Evolutionary conservation across 92 coral and sea anemone species (phyloP).

Genomic region (Epizoanthus scotinus): DNA sequence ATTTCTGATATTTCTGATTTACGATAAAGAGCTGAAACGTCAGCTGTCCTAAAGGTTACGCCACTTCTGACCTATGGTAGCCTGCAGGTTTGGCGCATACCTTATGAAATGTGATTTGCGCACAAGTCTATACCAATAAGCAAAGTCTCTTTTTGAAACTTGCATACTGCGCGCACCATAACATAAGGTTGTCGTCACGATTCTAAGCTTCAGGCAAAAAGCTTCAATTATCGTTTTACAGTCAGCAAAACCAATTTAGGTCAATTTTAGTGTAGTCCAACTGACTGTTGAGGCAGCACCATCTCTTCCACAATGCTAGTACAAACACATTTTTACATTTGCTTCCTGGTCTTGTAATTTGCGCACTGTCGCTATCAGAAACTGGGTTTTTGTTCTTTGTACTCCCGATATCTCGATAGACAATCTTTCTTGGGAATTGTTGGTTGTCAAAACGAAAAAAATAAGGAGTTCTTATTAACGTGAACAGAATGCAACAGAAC

Average conservation of each 20-base stretch:
- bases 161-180: background rate
- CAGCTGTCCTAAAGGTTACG: constrained; percentile 10
- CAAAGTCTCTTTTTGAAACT: constrained; percentile 2
- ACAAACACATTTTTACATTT: too few species aligned
- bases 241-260: background rate
- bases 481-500: too few species aligned
- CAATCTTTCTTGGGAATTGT: too few species aligned
- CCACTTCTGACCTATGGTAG: constrained; percentile 11
- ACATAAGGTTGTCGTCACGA: constrained; percentile 40
- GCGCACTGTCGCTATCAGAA: too few species aligned
- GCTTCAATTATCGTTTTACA: constrained; percentile 17
- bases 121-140: constrained; percentile 26
- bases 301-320: too few species aligned
- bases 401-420: too few species aligned
- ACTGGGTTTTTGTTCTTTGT: too few species aligned
- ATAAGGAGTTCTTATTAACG: too few species aligned
- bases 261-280: too few species aligned
- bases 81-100: constrained; percentile 27
- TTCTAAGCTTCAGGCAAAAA: background rate
- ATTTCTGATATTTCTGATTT: constrained; percentile 24
- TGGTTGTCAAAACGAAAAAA: too few species aligned
- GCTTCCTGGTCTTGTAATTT: too few species aligned
- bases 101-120: constrained; percentile 24
- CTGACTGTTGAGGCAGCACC: too few species aligned
- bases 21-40: constrained; percentile 15